phyloP scores from a whole-genome alignment of 2,888 invertebrate genomes.

The Malthinus seriepunctatus region DNA sequence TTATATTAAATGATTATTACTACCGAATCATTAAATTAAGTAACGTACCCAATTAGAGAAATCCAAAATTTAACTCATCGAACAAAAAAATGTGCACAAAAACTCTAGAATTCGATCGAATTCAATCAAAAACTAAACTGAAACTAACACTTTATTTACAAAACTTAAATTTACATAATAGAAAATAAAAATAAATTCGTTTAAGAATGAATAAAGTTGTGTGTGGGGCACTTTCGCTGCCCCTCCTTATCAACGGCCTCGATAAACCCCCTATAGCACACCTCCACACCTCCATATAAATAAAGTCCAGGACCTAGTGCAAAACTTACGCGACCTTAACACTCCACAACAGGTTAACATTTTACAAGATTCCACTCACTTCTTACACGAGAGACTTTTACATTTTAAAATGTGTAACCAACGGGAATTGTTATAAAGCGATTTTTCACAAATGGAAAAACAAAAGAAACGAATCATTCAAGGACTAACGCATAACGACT shows the following conservation, averaged over 20 bases:
- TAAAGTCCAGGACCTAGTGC: constrained; percentile 7
- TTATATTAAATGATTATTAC: too few species aligned
- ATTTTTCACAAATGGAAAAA: too few species aligned
- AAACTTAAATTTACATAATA: not conserved
- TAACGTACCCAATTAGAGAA: too few species aligned
- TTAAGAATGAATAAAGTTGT: constrained; percentile 21
- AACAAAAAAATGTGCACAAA: not conserved
- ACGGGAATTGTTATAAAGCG: not conserved
- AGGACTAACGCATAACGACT: too few species aligned
- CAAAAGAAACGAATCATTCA: too few species aligned
- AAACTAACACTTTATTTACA: not conserved
- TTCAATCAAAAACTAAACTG: not conserved
- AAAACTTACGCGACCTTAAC: constrained; percentile 10
- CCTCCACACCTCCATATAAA: not conserved
- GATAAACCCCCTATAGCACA: constrained; percentile 31
- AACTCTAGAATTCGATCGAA: not conserved
- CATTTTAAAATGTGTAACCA: not conserved
- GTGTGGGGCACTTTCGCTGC: constrained; percentile 35
- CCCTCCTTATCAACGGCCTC: constrained; percentile 33
- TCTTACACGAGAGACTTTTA: not conserved
- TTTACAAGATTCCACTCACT: constrained; percentile 8
- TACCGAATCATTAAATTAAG: too few species aligned
- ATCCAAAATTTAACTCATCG: too few species aligned
- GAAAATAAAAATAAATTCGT: not conserved
- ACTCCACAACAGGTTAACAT: not conserved